These are phyloP conservation scores for Elymnias hypermnestra DNA, from an alignment of 1,140 invertebrate genomes.

Conservation along the genomic window DNA sequence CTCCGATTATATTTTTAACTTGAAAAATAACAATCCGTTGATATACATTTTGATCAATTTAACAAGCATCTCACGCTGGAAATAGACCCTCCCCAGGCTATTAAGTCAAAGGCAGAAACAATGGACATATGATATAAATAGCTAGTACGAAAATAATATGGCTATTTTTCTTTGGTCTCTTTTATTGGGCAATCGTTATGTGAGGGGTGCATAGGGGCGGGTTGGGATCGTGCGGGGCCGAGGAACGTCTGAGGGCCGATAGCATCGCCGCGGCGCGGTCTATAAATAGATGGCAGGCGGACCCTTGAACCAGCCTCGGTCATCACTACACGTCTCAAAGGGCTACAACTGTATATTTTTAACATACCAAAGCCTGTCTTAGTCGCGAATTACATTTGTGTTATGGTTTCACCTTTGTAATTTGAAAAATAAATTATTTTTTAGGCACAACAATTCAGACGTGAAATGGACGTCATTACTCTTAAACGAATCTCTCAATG, in stretches of 20 bases:
- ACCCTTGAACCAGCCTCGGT: constrained; percentile 66
- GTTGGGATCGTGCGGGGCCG: constrained; percentile 52
- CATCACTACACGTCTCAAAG: constrained; percentile 51
- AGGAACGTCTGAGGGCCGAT: constrained; percentile 53
- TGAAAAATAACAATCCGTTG: constrained; percentile 32
- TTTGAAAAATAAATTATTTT: background rate
- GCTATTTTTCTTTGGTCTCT: constrained; percentile 63
- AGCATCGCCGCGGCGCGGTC: constrained; percentile 59
- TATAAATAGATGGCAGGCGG: constrained; percentile 68
- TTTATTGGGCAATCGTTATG: constrained; percentile 62
- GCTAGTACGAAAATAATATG: constrained; percentile 63
- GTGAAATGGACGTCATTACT: background rate
- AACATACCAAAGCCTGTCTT: constrained; percentile 25
- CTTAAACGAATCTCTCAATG: too few relatives aligned
- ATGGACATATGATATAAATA: constrained; percentile 69
- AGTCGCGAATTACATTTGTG: constrained; percentile 10
- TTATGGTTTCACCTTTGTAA: background rate
- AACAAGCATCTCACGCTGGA: constrained; percentile 34
- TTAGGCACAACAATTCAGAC: background rate
- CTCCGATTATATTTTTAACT: constrained; percentile 33
- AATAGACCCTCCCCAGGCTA: constrained; percentile 47
- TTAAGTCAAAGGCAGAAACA: constrained; percentile 59
- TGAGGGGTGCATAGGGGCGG: constrained; percentile 61
- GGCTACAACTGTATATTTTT: constrained; percentile 44
- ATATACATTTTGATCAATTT: constrained; percentile 50